Conservation (phyloP, 2,888 invertebrate genomes). For the Coremacera marginata region DNA sequence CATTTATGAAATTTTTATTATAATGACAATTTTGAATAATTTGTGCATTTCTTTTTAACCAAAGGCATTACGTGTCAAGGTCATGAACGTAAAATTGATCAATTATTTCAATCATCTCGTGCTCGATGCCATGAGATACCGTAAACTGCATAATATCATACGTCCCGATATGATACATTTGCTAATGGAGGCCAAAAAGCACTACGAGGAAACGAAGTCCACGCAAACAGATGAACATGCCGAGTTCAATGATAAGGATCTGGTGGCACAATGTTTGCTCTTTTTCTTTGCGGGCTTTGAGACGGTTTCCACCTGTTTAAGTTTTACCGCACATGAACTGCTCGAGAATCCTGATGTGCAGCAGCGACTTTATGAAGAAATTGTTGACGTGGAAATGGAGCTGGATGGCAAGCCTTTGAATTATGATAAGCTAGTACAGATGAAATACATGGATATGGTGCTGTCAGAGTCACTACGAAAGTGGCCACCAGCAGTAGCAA, state of each 20-base stretch:
- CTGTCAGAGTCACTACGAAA: constrained; percentile 71
- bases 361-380: constrained; percentile 71
- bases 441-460: constrained; percentile 73
- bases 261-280: constrained; percentile 72
- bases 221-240: not conserved
- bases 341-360: constrained; percentile 73
- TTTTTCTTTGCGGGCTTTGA: constrained; percentile 73
- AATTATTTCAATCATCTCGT: constrained; percentile 69
- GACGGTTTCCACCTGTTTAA: constrained; percentile 65
- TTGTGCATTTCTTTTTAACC: too few species aligned
- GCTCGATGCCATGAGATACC: constrained; percentile 67
- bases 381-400: constrained; percentile 68
- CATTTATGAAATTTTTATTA: not conserved
- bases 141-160: constrained; percentile 69
- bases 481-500: constrained; percentile 70
- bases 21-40: not conserved
- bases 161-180: constrained; percentile 73
- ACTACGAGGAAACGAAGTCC: constrained; percentile 32
- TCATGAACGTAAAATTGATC: constrained; percentile 57
- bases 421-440: constrained; percentile 71
- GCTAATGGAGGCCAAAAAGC: constrained; percentile 69
- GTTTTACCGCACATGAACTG: constrained; percentile 72
- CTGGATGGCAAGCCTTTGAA: constrained; percentile 69
- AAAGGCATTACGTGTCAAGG: too few species aligned
- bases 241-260: constrained; percentile 64